These are phyloP conservation scores for Parnassius smintheus DNA, from an alignment of 2,888 invertebrate genomes.

Conservation along the genomic window DNA sequence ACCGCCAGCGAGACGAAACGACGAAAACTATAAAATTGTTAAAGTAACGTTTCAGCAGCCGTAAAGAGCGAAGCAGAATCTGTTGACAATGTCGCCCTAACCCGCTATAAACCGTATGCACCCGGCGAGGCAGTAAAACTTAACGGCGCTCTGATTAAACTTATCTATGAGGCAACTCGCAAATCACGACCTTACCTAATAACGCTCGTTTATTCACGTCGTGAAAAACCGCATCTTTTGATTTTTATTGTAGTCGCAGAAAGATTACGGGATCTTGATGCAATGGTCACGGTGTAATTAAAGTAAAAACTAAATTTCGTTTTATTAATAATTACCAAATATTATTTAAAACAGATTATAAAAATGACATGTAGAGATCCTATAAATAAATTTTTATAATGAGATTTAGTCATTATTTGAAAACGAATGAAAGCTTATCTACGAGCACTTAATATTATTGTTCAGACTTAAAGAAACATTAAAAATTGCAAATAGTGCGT, in stretches of 20 bases:
- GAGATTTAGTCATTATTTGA: too few relatives aligned
- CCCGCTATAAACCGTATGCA: constrained; percentile 79
- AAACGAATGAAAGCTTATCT: too few relatives aligned
- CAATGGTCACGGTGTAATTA: too few relatives aligned
- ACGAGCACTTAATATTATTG: constrained; percentile 17
- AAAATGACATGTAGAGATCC: too few relatives aligned
- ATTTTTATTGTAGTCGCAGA: background rate
- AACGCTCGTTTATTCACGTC: constrained; percentile 35
- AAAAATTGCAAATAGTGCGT: constrained; percentile 45
- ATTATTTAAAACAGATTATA: too few relatives aligned
- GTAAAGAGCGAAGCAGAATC: constrained; percentile 80
- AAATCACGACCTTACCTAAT: constrained; percentile 69
- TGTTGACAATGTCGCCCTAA: constrained; percentile 79
- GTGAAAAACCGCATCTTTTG: background rate
- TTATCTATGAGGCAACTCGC: constrained; percentile 63
- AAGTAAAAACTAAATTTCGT: too few relatives aligned
- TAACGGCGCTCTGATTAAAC: constrained; percentile 79
- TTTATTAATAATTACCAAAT: too few relatives aligned
- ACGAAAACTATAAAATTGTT: constrained; percentile 81
- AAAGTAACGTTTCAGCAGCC: constrained; percentile 80
- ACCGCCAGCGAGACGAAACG: constrained; percentile 76
- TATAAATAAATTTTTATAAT: too few relatives aligned
- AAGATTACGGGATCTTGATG: too few relatives aligned
- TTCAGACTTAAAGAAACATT: constrained; percentile 1
- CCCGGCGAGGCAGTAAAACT: constrained; percentile 74